Percentiles rank a stretch among this genome's conserved stretches.
phyloP scores from a whole-genome alignment of 2,797 vertebrate species.

The Spheniscus humboldti region DNA sequence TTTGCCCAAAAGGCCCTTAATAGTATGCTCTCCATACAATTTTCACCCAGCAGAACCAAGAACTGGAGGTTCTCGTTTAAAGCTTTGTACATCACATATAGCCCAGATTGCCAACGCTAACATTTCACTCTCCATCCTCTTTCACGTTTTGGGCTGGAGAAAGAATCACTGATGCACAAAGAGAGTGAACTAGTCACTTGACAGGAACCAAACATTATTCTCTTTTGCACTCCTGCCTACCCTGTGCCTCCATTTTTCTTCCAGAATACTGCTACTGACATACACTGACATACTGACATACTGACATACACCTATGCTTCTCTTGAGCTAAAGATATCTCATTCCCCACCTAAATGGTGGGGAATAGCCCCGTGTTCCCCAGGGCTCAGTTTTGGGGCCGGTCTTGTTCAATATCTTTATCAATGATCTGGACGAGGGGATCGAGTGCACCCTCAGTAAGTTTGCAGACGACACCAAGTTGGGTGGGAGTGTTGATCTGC shows the following conservation, averaged over 20 bases:
- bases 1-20: neutral
- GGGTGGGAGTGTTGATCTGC: too few species aligned
- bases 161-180: neutral
- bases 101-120: neutral
- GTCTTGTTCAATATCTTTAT: too few species aligned
- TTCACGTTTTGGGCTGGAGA: neutral
- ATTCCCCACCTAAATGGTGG: neutral
- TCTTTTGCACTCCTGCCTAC: neutral
- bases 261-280: neutral
- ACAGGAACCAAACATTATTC: neutral
- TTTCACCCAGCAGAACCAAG: neutral
- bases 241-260: neutral
- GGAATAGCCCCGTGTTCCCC: too few species aligned
- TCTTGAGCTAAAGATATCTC: fast-evolving
- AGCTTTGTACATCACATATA: neutral
- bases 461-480: too few species aligned
- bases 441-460: too few species aligned
- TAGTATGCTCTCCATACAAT: neutral
- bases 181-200: neutral
- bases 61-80: neutral
- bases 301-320: neutral
- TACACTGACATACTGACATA: neutral
- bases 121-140: neutral
- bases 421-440: too few species aligned
- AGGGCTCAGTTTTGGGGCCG: too few species aligned